Base-by-base conservation (phyloP, 2,113 vertebrate species). In the Phyllopteryx taeniolatus region DNA sequence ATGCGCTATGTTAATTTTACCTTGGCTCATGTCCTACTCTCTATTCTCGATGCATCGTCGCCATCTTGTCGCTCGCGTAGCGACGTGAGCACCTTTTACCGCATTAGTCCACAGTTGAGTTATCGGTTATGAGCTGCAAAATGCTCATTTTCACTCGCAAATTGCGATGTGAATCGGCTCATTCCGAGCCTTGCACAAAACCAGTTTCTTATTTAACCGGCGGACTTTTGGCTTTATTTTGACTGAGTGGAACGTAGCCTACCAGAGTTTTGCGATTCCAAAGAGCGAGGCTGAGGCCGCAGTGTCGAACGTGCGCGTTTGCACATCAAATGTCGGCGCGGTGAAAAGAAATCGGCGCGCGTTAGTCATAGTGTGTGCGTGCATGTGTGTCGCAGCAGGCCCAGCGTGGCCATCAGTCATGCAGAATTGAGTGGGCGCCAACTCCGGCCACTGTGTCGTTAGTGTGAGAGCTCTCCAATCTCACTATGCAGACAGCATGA, bases 381-480 rank as follows among this genome's bases (percentile, higher is more conserved):
- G 71, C 68, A 54, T 1, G 46, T 44, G 69, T 84, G 84, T 88
- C 87, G 78, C 71, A 33, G 66, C 68, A 62, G 84, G 73, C 79
- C 81, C 72, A 42, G 66, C 72, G 65, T 80, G 71, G 77, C 81
- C 81, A 82, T 90, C 87, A 72, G 79, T 90, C 86, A 85, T 76
- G 76, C 62, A 75, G 81, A 74, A 84, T 76, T 84, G 84, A 85
- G 73, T 63, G 47, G 9, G 67, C 75, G 84, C 81, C 83, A 77
- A 72, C 72, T 81, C 73, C 84, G 83, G 84, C 86, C 85, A 82
- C 83, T 86, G 86, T 77, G 74, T 74, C 77, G 75, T 69, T 77
- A 87, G 87, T 84, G 87, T 86, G 89, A 90, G 90, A 86, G 91
- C 90, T 89, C 86, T 88, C n/a, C 64, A 49, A 91, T 91, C 91